Evolutionary conservation across 2,888 invertebrate species (phyloP).

Genomic region (Hylaea fasciaria): DNA sequence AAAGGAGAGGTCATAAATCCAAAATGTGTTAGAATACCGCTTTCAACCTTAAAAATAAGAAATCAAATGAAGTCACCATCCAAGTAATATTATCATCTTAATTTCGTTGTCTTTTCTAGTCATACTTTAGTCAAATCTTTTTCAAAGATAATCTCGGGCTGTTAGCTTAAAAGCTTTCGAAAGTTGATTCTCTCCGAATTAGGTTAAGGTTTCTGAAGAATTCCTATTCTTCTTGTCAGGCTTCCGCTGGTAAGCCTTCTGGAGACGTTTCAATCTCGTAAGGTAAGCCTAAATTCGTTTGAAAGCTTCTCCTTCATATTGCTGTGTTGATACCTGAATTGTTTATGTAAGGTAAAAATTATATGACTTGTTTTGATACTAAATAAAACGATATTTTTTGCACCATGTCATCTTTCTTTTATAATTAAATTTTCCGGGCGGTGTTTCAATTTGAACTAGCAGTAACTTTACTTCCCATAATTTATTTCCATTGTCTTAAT

Average conservation of each 20-base stretch:
- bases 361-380: too few relatives aligned
- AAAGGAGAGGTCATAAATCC: too few relatives aligned
- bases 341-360: neutral
- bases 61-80: too few relatives aligned
- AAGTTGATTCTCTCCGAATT: constrained; percentile 1
- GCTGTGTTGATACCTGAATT: neutral
- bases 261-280: constrained; percentile 11
- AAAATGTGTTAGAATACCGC: too few relatives aligned
- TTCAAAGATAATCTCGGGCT: neutral
- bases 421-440: too few relatives aligned
- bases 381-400: too few relatives aligned
- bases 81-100: neutral
- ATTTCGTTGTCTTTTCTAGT: neutral
- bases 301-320: constrained; percentile 12
- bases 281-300: constrained; percentile 1
- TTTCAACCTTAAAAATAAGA: too few relatives aligned
- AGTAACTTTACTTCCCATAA: too few relatives aligned
- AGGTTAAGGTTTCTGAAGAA: constrained; percentile 2
- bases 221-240: constrained; percentile 3
- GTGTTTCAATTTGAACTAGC: too few relatives aligned
- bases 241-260: constrained; percentile 2
- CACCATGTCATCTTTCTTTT: too few relatives aligned
- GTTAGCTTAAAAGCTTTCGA: constrained; percentile 2
- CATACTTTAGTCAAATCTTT: neutral
- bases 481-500: too few relatives aligned